Evolutionary conservation across 1,140 invertebrate species (phyloP).

Genomic region (Microplitis demolitor): DNA sequence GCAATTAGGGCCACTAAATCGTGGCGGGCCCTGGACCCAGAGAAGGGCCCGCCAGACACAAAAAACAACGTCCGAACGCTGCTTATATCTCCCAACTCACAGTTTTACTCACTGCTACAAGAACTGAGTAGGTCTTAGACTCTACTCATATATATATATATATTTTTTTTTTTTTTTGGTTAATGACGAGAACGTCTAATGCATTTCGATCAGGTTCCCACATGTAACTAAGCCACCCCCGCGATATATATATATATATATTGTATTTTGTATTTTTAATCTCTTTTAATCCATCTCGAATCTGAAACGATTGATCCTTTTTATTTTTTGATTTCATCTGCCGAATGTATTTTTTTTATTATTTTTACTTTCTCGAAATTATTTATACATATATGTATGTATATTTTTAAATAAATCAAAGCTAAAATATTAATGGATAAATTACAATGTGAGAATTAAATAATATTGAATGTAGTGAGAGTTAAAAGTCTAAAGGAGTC

Average conservation of each 20-base stretch:
- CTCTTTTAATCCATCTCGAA: conserved; percentile 24
- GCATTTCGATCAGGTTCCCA: no score
- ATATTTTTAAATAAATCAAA: not conserved
- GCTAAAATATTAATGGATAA: no score
- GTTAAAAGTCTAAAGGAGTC: no score
- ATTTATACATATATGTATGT: no score
- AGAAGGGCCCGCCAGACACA: conserved; percentile 61
- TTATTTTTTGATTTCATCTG: conserved; percentile 14
- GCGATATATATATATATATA: not conserved
- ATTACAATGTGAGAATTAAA: no score
- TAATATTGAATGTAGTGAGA: not conserved
- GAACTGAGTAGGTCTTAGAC: conserved; percentile 9
- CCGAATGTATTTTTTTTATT: not conserved
- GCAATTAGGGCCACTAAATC: conserved; percentile 64
- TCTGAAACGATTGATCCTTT: conserved; percentile 27
- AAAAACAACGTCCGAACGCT: conserved; percentile 61
- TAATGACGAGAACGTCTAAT: no score
- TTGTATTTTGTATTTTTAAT: conserved; percentile 6
- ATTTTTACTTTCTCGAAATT: not conserved
- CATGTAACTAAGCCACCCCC: no score
- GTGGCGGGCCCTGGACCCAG: conserved; percentile 58
- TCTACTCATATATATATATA: not conserved
- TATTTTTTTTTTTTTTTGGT: not conserved
- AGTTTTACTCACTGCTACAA: conserved; percentile 11
- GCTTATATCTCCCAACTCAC: conserved; percentile 35